Percentiles rank a stretch among this genome's conserved stretches.
These are phyloP conservation scores for Tetropium fuscum DNA, from an alignment of 2,888 invertebrate species.

Conservation along the genomic window DNA sequence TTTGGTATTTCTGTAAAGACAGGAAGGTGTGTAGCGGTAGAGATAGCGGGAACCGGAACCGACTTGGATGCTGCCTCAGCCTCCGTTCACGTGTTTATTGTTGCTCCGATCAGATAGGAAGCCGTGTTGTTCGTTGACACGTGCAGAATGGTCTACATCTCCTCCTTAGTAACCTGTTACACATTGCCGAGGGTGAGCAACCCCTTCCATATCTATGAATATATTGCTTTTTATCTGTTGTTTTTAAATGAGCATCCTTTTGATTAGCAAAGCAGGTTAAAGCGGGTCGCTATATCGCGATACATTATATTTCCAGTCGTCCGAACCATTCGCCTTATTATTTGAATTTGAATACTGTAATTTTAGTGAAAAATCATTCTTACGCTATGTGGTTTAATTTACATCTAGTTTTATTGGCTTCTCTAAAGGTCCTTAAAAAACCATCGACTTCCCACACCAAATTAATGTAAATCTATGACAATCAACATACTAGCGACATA, in stretches of 20 bases:
- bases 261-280: slow-evolving; percentile 7
- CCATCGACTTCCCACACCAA: too few relatives aligned
- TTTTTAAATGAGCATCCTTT: slow-evolving; percentile 13
- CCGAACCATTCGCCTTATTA: too few relatives aligned
- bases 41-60: slow-evolving; percentile 45
- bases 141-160: slow-evolving; percentile 51
- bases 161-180: slow-evolving; percentile 48
- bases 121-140: slow-evolving; percentile 50
- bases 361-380: too few relatives aligned
- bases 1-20: slow-evolving; percentile 47
- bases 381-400: too few relatives aligned
- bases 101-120: slow-evolving; percentile 46
- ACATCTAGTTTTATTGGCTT: too few relatives aligned
- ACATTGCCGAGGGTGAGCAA: slow-evolving; percentile 33
- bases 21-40: slow-evolving; percentile 45
- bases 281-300: too few relatives aligned
- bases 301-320: too few relatives aligned
- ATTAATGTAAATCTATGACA: too few relatives aligned
- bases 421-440: too few relatives aligned
- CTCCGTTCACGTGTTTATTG: slow-evolving; percentile 50
- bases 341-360: too few relatives aligned
- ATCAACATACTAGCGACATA: too few relatives aligned
- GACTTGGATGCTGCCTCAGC: slow-evolving; percentile 25
- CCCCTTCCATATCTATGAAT: slow-evolving; percentile 18
- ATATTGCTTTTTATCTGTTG: slow-evolving; percentile 3